Evolutionary conservation across 2,888 invertebrate species (phyloP).

Genomic region (Cheilosia vernalis): DNA sequence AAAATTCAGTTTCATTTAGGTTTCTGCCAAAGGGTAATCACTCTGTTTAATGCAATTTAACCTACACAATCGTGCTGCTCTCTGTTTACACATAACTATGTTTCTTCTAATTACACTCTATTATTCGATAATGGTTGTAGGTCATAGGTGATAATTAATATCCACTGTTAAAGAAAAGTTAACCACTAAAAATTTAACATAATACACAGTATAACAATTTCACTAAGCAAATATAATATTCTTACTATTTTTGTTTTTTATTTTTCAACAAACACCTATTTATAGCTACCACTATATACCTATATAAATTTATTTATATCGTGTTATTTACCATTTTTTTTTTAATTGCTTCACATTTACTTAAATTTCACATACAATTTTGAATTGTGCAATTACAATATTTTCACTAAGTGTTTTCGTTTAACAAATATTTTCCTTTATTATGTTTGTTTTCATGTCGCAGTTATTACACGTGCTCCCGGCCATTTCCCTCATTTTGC

Average conservation of each 20-base stretch:
- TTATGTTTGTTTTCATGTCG: slow-evolving; percentile 29
- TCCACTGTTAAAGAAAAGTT: slow-evolving; percentile 30
- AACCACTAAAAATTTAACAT: slow-evolving; percentile 22
- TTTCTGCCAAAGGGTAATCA: too few relatives aligned
- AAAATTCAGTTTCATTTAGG: too few relatives aligned
- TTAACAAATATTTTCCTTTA: slow-evolving; percentile 36
- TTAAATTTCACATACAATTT: slow-evolving; percentile 44
- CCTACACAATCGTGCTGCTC: slow-evolving; percentile 21
- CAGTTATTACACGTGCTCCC: slow-evolving; percentile 71
- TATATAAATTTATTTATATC: slow-evolving; percentile 6
- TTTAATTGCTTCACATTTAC: slow-evolving; percentile 36
- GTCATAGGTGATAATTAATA: too few relatives aligned
- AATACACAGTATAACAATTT: slow-evolving; percentile 12
- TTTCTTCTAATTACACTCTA: background rate
- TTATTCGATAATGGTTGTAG: background rate
- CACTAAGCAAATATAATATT: slow-evolving; percentile 23
- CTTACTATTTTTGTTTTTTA: slow-evolving; percentile 3
- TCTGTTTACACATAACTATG: background rate
- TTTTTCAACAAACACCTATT: slow-evolving; percentile 33
- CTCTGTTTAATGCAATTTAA: background rate
- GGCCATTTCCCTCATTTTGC: slow-evolving; percentile 56
- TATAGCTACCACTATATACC: slow-evolving; percentile 21
- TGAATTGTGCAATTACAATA: slow-evolving; percentile 46
- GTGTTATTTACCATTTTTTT: slow-evolving; percentile 9
- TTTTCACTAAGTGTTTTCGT: slow-evolving; percentile 57